Percentiles rank a stretch among this genome's conserved stretches.
phyloP scores from a whole-genome alignment of 2,113 vertebrate species.

The Halichoeres trimaculatus region DNA sequence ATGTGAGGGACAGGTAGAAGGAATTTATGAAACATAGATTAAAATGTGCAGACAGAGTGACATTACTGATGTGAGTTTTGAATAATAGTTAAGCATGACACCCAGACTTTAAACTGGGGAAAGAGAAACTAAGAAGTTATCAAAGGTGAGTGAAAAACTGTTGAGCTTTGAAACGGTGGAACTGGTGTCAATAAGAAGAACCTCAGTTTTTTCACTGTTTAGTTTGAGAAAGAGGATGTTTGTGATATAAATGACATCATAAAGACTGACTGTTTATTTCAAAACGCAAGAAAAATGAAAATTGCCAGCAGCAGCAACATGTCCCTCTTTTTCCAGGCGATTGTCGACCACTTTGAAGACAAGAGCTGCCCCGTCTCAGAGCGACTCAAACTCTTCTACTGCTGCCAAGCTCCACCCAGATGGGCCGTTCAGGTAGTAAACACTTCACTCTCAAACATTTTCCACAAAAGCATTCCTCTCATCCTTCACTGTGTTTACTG shows the following conservation, averaged over 20 bases:
- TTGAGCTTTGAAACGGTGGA: no score
- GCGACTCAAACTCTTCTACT: conserved; percentile 95
- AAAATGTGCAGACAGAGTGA: no score
- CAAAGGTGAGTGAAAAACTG: no score
- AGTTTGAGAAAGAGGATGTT: no score
- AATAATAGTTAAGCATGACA: no score
- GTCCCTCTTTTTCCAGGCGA: conserved; percentile 68
- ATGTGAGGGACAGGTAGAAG: no score
- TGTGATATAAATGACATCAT: not conserved
- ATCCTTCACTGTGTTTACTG: not conserved
- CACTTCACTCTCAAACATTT: not conserved
- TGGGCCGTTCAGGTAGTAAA: conserved; percentile 91
- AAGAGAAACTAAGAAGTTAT: no score
- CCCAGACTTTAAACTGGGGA: no score
- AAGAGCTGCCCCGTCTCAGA: conserved; percentile 83
- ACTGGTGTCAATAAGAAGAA: no score
- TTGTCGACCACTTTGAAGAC: conserved; percentile 93
- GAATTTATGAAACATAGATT: no score
- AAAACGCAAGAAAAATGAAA: not conserved
- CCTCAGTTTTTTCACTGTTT: no score
- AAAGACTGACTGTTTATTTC: not conserved
- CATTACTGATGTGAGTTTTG: no score
- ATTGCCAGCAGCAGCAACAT: not conserved
- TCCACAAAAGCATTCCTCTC: not conserved
- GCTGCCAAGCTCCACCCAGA: conserved; percentile 88